A percentile compares a stretch with the other conserved stretches of the same genome.
Evolutionary conservation across 1,140 invertebrate genomes (phyloP).

Genomic region (Oreohelix idahoensis): DNA sequence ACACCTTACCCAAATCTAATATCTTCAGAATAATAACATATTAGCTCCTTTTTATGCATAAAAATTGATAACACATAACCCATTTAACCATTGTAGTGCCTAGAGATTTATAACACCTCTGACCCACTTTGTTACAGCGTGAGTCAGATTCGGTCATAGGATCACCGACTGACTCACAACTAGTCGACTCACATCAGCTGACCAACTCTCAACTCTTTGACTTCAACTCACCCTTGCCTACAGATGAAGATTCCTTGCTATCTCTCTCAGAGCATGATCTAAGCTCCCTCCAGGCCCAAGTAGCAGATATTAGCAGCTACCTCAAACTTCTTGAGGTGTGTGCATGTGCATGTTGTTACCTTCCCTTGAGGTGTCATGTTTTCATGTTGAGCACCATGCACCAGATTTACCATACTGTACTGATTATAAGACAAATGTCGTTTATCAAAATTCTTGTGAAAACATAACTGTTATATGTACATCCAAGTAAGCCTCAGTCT

Average conservation of each 20-base stretch:
- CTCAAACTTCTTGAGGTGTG: constrained; percentile 32
- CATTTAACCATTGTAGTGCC: too few species aligned
- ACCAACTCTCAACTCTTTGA: background rate
- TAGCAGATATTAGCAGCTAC: constrained; percentile 22
- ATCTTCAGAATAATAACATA: too few species aligned
- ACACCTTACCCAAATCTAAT: too few species aligned
- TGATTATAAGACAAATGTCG: too few species aligned
- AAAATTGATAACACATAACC: too few species aligned
- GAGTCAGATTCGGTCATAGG: background rate
- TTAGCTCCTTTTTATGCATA: too few species aligned
- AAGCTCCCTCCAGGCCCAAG: background rate
- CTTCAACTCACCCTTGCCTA: background rate
- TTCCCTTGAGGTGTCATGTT: background rate
- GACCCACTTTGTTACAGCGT: constrained; percentile 5
- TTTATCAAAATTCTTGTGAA: too few species aligned
- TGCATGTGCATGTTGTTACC: constrained; percentile 1
- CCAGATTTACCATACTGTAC: too few species aligned
- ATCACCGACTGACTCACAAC: constrained; percentile 2
- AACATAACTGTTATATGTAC: too few species aligned
- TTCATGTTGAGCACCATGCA: too few species aligned
- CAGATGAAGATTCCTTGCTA: constrained; percentile 9
- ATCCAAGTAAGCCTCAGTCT: too few species aligned
- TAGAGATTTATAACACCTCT: background rate
- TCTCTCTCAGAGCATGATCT: constrained; percentile 33
- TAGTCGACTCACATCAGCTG: background rate